Percentiles rank a stretch among this genome's conserved stretches.
Conservation (phyloP, 2,888 invertebrate species). For the Drosophila vallismaia region DNA sequence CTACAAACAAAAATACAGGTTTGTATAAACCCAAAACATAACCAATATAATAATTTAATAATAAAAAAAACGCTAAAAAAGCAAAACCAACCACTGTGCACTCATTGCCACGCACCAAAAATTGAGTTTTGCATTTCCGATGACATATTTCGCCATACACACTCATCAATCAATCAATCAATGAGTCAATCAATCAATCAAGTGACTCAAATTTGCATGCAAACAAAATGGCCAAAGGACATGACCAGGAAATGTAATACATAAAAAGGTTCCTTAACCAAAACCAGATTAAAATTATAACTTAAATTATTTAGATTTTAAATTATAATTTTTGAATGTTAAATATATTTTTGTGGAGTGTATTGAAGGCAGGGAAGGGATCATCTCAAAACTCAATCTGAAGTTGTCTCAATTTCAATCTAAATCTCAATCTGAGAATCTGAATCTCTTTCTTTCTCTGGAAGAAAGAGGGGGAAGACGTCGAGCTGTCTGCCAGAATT, state of each 20-base stretch:
- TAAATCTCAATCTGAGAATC: conserved; percentile 13
- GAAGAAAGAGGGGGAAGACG: conserved; percentile 3
- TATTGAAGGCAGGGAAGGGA: neutral
- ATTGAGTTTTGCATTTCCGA: conserved; percentile 14
- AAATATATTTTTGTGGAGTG: neutral
- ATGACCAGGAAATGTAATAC: conserved; percentile 4
- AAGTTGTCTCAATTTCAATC: conserved; percentile 37
- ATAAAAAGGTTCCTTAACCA: neutral
- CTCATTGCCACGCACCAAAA: conserved; percentile 15
- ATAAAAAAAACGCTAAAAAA: too few relatives aligned
- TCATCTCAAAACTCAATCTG: conserved; percentile 41
- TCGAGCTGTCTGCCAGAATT: conserved; percentile 33
- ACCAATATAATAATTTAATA: too few relatives aligned
- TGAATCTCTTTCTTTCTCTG: neutral
- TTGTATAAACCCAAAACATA: too few relatives aligned
- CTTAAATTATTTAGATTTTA: too few relatives aligned
- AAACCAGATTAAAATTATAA: neutral
- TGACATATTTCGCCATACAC: conserved; percentile 34
- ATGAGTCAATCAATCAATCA: conserved; percentile 45
- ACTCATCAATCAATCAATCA: conserved; percentile 42
- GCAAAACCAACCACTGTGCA: conserved; percentile 21
- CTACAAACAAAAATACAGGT: neutral
- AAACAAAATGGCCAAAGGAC: conserved; percentile 36
- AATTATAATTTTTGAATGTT: too few relatives aligned
- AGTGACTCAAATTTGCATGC: conserved; percentile 43